Evolutionary conservation across 2,888 invertebrate genomes (phyloP), one percentile per base, ranked within the genome.

Genomic region (Lydus trimaculatus): DNA sequence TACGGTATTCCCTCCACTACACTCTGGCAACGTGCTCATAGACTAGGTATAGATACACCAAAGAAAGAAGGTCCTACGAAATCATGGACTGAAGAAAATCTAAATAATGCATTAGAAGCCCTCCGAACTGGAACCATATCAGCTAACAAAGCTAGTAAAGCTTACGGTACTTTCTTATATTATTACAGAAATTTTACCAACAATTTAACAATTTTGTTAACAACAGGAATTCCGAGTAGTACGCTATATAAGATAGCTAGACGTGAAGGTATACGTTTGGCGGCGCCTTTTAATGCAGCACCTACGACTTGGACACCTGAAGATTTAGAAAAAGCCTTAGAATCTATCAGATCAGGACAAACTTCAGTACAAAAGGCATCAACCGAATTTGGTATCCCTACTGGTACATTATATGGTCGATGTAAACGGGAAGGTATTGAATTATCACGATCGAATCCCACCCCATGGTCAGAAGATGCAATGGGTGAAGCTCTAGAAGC

Each of bases 381-480:
- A 75, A 90, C 93, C 31, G 93, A 93, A 84, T 95, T 91, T 84
- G 95, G 95, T 64, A 96, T 96, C 80, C 96, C 96, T 56, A 94
- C 94, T 63, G 95, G 96, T 20, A 96, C 96, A 13, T 86, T 96
- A 20, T 96, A 96, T 80, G 96, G 96, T 2, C 88, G 95, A 77
- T 96, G 96, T 84, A 95, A 96, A 81, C 88, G 95, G 61, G 96
- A 96, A 84, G 95, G 96, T 61, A 96, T 96, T 77, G 96, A 95
- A 84, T 86, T 96, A 75, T 94, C 94, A 7, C 90, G 95, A 76
- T 94, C 94, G 66, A 94, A 94, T 87, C 94, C 95, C n/a, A 94
- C 95, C 58, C 95, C 95, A 11, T 96, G 96, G 96, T 94, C 95
- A n/a, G 95, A 95, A 83, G 94, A 94, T 82, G 95, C 95, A 31